Percentiles rank a stretch among this genome's conserved stretches.
Conservation (phyloP, 2,888 invertebrate genomes). For the Patella depressa region DNA sequence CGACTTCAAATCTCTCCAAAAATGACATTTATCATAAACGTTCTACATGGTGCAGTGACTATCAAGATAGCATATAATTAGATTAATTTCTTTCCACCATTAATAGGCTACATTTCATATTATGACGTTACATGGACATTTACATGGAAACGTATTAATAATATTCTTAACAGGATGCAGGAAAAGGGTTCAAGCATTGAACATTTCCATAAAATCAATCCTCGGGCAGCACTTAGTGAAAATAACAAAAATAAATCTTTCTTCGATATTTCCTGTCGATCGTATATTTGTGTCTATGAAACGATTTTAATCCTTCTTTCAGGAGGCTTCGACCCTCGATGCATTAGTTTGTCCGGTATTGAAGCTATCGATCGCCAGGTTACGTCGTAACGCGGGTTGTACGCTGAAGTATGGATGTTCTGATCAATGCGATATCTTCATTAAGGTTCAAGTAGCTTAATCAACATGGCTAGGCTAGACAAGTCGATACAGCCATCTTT, state of each 20-base stretch:
- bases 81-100: too few species aligned
- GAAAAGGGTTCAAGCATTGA: background rate
- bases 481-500: background rate
- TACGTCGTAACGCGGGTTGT: background rate
- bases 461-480: conserved; percentile 3
- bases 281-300: background rate
- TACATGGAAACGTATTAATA: too few species aligned
- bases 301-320: background rate
- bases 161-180: too few species aligned
- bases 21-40: too few species aligned
- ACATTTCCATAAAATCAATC: background rate
- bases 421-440: conserved; percentile 5
- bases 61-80: too few species aligned
- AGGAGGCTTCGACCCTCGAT: background rate
- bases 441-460: conserved; percentile 8
- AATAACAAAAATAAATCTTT: background rate
- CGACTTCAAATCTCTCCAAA: too few species aligned
- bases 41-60: too few species aligned
- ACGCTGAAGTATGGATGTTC: background rate
- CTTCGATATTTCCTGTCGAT: background rate
- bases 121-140: too few species aligned
- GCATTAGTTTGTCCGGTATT: conserved; percentile 5
- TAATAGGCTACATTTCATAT: too few species aligned
- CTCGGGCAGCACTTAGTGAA: background rate
- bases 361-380: background rate